A percentile compares a stretch with the other conserved stretches of the same genome.
Conservation (phyloP, 1,140 invertebrate genomes). For the Lepidotrigona ventralis region DNA sequence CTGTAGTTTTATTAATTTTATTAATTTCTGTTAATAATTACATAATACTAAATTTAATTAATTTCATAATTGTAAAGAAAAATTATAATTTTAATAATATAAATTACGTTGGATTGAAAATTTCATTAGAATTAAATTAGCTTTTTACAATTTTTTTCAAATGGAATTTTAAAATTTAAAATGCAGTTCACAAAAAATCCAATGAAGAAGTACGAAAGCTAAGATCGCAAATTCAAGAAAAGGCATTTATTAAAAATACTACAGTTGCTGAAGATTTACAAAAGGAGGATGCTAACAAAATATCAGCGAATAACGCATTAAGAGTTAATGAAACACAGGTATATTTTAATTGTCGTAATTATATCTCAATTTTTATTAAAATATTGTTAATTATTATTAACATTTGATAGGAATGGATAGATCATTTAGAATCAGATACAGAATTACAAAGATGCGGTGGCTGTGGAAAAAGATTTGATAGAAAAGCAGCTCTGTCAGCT, state of each 20-base stretch:
- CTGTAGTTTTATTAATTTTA: neutral
- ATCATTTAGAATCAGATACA: slow-evolving; percentile 81
- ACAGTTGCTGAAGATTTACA: slow-evolving; percentile 49
- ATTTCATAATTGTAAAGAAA: neutral
- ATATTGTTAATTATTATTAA: slow-evolving; percentile 9
- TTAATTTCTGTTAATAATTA: neutral
- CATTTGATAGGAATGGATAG: slow-evolving; percentile 77
- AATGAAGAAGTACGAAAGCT: slow-evolving; percentile 82
- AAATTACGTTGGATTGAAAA: neutral
- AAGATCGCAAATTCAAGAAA: slow-evolving; percentile 82
- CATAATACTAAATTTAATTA: neutral
- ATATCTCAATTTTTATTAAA: neutral
- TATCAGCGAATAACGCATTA: neutral
- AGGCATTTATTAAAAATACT: slow-evolving; percentile 81
- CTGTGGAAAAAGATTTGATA: slow-evolving; percentile 85
- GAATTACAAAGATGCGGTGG: slow-evolving; percentile 83
- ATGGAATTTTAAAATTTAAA: slow-evolving; percentile 17
- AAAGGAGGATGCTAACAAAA: slow-evolving; percentile 30
- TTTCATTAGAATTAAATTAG: neutral
- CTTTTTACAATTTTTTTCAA: slow-evolving; percentile 5
- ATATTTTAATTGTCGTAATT: neutral
- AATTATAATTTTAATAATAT: neutral
- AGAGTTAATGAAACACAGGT: slow-evolving; percentile 43
- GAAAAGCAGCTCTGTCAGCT: slow-evolving; percentile 83
- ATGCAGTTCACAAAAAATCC: slow-evolving; percentile 80